Conservation (phyloP, 1,140 invertebrate genomes). For the Schmidtea mediterranea region DNA sequence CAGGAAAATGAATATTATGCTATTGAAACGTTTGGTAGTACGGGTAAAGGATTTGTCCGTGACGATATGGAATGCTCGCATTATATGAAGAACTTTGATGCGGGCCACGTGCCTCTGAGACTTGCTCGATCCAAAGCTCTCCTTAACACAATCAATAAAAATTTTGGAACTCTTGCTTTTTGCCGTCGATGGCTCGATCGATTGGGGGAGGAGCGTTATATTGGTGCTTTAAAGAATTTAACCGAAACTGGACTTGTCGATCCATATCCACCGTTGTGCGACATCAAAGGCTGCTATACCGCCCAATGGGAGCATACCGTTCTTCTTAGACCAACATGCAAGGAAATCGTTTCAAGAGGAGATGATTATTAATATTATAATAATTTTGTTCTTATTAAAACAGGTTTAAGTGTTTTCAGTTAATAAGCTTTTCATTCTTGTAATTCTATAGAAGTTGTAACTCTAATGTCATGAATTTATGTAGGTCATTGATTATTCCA, state of each 20-base stretch:
- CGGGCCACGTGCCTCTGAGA: conserved; percentile 43
- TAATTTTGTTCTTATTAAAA: too few relatives aligned
- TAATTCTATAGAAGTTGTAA: too few relatives aligned
- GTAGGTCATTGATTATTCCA: too few relatives aligned
- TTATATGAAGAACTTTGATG: conserved; percentile 97
- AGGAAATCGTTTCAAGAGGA: conserved; percentile 81
- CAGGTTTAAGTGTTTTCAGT: too few relatives aligned
- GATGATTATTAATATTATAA: conserved; percentile 50
- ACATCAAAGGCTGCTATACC: conserved; percentile 87
- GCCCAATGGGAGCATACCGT: conserved; percentile 98
- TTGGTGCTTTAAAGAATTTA: conserved; percentile 89
- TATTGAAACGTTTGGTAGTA: conserved; percentile 96
- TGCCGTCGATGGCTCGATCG: conserved; percentile 94
- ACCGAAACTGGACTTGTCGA: conserved; percentile 60
- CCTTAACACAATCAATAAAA: conserved; percentile 76
- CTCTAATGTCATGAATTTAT: too few relatives aligned
- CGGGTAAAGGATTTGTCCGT: conserved; percentile 75
- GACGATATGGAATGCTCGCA: conserved; percentile 97
- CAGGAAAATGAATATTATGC: conserved; percentile 89
- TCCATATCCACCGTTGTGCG: conserved; percentile 86
- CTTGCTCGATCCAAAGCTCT: conserved; percentile 67
- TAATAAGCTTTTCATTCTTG: too few relatives aligned
- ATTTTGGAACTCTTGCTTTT: conserved; percentile 90
- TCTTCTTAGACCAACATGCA: conserved; percentile 79
- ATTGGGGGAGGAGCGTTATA: conserved; percentile 76